These are phyloP conservation scores for Eudyptes chrysolophus DNA, from an alignment of 2,113 vertebrate genomes.

Conservation along the genomic window DNA sequence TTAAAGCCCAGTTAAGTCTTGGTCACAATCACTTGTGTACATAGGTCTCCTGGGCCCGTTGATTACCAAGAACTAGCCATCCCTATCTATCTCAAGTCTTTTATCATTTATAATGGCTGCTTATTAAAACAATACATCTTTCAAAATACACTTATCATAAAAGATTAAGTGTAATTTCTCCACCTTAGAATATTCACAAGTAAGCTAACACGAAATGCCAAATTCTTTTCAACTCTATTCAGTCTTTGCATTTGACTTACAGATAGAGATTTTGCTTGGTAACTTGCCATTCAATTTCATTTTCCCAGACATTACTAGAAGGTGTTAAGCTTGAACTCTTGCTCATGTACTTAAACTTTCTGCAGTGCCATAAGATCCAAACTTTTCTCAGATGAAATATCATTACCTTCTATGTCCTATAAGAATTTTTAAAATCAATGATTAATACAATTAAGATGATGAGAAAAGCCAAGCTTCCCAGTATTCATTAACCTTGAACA, in stretches of 20 bases:
- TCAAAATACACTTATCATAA: not conserved
- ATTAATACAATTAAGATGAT: not conserved
- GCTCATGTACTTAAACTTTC: not conserved
- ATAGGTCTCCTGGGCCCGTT: not conserved
- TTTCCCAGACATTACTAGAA: not conserved
- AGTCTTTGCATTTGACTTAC: not conserved
- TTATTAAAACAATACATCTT: not conserved
- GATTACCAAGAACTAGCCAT: not conserved
- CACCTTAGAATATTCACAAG: not conserved
- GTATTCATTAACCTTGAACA: constrained; percentile 1
- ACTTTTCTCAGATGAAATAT: not conserved
- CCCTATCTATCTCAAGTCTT: not conserved
- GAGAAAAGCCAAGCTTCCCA: not conserved
- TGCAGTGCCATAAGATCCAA: not conserved
- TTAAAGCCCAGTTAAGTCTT: not conserved
- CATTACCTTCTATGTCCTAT: not conserved
- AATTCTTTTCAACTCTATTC: not conserved
- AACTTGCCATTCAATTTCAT: not conserved
- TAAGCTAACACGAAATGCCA: not conserved
- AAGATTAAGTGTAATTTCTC: not conserved
- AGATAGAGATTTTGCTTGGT: not conserved
- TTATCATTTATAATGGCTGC: not conserved
- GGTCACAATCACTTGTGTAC: not conserved
- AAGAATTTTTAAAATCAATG: constrained; percentile 4
- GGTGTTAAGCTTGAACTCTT: constrained; percentile 9